phyloP scores from a whole-genome alignment of 1,140 invertebrate genomes.

The Drosophila lowei region DNA sequence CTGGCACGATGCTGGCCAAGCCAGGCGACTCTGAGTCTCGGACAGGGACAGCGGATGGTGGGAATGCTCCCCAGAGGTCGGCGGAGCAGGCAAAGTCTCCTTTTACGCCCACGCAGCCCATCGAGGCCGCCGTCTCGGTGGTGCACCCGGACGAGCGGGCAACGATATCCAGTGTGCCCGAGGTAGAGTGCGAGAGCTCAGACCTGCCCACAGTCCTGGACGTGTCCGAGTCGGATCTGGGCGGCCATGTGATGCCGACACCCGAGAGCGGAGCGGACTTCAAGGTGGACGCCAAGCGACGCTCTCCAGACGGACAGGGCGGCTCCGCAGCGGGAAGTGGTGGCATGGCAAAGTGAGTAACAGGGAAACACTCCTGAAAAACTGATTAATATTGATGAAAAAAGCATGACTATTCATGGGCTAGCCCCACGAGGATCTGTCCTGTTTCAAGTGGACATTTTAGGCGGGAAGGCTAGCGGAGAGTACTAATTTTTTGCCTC shows the following conservation, averaged over 20 bases:
- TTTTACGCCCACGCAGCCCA: slow-evolving; percentile 71
- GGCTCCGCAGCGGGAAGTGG: slow-evolving; percentile 72
- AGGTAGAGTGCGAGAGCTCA: slow-evolving; percentile 69
- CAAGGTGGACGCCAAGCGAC: slow-evolving; percentile 67
- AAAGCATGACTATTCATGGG: slow-evolving; percentile 47
- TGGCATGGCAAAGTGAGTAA: slow-evolving; percentile 61
- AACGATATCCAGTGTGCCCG: slow-evolving; percentile 63
- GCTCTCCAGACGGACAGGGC: slow-evolving; percentile 76
- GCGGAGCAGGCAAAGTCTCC: slow-evolving; percentile 68
- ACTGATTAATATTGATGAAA: neutral
- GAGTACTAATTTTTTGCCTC: slow-evolving; percentile 64
- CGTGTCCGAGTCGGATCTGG: slow-evolving; percentile 32
- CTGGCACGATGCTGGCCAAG: slow-evolving; percentile 53
- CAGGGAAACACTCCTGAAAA: neutral
- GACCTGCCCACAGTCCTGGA: slow-evolving; percentile 35
- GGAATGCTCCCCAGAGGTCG: slow-evolving; percentile 39
- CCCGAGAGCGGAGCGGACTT: slow-evolving; percentile 57
- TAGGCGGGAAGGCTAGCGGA: neutral
- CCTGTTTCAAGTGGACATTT: neutral
- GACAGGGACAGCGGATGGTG: slow-evolving; percentile 67
- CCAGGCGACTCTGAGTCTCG: slow-evolving; percentile 52
- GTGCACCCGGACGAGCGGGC: slow-evolving; percentile 51
- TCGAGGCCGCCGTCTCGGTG: slow-evolving; percentile 78
- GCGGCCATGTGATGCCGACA: slow-evolving; percentile 39
- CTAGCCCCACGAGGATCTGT: neutral